These are phyloP conservation scores for Eulemur coronatus DNA, from an alignment of 2,797 vertebrate species.

Conservation along the genomic window DNA sequence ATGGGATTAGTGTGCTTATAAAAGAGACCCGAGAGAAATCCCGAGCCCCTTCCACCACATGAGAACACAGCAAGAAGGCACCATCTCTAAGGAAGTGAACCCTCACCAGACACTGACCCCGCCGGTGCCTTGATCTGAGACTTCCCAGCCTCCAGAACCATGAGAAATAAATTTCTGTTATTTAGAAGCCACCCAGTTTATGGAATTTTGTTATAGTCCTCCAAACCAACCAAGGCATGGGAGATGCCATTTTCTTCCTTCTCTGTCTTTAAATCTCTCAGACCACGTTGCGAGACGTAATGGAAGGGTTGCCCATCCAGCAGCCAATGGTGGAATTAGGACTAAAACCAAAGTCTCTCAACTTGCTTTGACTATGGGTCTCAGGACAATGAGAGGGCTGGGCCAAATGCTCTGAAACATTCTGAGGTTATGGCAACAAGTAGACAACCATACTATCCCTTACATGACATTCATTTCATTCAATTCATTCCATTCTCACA, in stretches of 20 bases:
- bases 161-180: neutral
- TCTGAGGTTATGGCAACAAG: neutral
- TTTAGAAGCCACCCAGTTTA: neutral
- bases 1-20: neutral
- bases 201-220: neutral
- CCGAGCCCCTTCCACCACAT: neutral
- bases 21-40: neutral
- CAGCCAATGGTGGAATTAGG: neutral
- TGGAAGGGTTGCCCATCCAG: neutral
- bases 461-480: neutral
- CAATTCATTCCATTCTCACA: neutral
- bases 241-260: neutral
- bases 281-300: neutral
- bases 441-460: neutral
- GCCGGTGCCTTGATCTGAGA: neutral
- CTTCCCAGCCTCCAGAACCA: neutral
- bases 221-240: neutral
- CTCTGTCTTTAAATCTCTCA: neutral
- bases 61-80: too few species aligned
- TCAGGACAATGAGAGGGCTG: neutral
- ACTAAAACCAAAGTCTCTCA: neutral
- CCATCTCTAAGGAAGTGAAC: neutral
- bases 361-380: neutral
- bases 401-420: constrained; percentile 5
- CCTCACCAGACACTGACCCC: neutral